phyloP scores from a whole-genome alignment of 2,888 invertebrate genomes.

The Salticus scenicus region DNA sequence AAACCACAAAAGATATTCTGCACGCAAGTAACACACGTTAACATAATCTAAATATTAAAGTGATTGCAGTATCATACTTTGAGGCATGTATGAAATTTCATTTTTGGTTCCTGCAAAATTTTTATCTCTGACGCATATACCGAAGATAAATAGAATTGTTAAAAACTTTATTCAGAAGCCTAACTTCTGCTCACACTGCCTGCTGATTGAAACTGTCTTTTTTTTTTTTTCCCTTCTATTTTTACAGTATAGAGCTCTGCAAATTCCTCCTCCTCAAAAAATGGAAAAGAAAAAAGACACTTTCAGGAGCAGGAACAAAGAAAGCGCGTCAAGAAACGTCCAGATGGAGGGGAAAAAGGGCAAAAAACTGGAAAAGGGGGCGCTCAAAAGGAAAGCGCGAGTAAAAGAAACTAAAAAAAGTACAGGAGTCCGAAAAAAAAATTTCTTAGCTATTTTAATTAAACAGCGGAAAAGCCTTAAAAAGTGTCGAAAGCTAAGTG shows the following conservation, averaged over 20 bases:
- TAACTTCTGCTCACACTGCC: slow-evolving; percentile 33
- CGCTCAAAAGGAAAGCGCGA: slow-evolving; percentile 13
- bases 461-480: slow-evolving; percentile 68
- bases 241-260: slow-evolving; percentile 46
- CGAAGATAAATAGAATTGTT: slow-evolving; percentile 13
- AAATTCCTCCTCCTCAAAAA: slow-evolving; percentile 21
- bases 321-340: slow-evolving; percentile 42
- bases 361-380: slow-evolving; percentile 35
- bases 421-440: slow-evolving; percentile 29
- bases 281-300: slow-evolving; percentile 45
- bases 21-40: neutral
- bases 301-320: slow-evolving; percentile 56
- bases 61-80: neutral
- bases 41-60: neutral
- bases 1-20: too few species aligned
- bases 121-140: neutral
- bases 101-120: neutral
- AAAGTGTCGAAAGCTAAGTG: slow-evolving; percentile 69
- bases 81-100: neutral
- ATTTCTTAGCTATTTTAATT: slow-evolving; percentile 65
- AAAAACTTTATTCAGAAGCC: neutral
- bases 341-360: slow-evolving; percentile 26
- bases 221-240: slow-evolving; percentile 32
- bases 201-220: slow-evolving; percentile 56
- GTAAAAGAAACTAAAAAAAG: slow-evolving; percentile 46